phyloP scores from a whole-genome alignment of 2,797 vertebrate genomes.

The Danio albolineatus region DNA sequence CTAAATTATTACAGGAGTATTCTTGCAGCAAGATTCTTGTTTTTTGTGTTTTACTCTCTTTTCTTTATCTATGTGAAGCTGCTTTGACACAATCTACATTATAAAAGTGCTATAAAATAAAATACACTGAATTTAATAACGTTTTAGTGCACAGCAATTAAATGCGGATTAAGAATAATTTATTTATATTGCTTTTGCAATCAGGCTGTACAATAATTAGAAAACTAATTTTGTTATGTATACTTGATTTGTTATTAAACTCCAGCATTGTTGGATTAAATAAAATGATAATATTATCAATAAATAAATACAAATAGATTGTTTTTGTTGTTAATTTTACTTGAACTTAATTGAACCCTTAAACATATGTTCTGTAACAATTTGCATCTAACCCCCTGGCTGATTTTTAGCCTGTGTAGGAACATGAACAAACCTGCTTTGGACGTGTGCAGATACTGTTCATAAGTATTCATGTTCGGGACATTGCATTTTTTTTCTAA shows the following conservation, averaged over 20 bases:
- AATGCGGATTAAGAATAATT: no score
- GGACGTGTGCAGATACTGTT: slow-evolving; percentile 9
- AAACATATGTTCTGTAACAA: background rate
- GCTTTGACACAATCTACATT: no score
- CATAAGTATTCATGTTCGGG: slow-evolving; percentile 14
- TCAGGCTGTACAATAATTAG: no score
- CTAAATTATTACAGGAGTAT: background rate
- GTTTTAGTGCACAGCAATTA: background rate
- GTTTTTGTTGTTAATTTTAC: background rate
- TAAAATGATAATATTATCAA: background rate
- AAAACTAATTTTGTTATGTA: background rate
- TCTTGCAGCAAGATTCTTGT: no score
- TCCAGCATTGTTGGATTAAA: background rate
- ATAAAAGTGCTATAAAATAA: no score
- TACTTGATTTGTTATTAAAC: background rate
- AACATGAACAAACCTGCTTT: slow-evolving; percentile 52
- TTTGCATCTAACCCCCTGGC: slow-evolving; percentile 1
- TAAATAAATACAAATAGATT: background rate
- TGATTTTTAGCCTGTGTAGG: background rate
- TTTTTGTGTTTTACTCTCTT: no score
- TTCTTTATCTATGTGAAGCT: no score
- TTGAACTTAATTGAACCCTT: slow-evolving; percentile 21
- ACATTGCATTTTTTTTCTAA: slow-evolving; percentile 32
- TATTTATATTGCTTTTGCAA: no score
- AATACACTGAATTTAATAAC: no score